Conservation (phyloP, 2,888 invertebrate genomes). For the Andrena haemorrhoa region DNA sequence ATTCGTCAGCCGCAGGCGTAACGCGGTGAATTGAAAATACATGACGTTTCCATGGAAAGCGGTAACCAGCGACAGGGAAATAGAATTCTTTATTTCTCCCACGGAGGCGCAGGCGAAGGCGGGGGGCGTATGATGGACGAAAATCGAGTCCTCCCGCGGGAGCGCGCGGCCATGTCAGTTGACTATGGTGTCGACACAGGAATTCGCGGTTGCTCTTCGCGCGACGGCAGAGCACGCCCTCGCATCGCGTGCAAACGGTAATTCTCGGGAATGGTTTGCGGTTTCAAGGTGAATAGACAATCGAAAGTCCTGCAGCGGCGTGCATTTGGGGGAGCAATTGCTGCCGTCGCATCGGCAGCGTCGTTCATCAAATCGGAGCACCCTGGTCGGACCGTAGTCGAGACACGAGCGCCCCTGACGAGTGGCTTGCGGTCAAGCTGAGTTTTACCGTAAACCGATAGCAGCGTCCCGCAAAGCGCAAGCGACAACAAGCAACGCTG, state of each 20-base stretch:
- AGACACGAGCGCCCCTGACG: constrained; percentile 28
- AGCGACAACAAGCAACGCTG: constrained; percentile 9
- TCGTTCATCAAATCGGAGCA: constrained; percentile 53
- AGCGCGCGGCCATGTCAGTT: not conserved
- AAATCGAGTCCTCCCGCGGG: not conserved
- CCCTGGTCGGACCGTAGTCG: constrained; percentile 6
- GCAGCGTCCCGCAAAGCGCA: constrained; percentile 24
- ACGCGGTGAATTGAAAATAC: constrained; percentile 11
- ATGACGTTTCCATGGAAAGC: not conserved
- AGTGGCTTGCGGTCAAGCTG: constrained; percentile 31
- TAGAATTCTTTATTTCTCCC: not conserved
- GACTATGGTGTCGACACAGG: not conserved
- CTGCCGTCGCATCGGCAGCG: constrained; percentile 44
- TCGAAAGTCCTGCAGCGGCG: constrained; percentile 54
- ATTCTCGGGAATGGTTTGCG: constrained; percentile 45
- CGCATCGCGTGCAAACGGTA: constrained; percentile 15
- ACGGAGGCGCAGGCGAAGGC: not conserved
- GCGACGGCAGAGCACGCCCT: not conserved
- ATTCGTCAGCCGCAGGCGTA: constrained; percentile 1
- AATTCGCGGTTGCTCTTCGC: constrained; percentile 32
- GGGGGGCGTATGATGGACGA: not conserved
- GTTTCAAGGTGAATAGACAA: constrained; percentile 61
- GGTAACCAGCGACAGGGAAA: not conserved
- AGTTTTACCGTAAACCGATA: constrained; percentile 49
- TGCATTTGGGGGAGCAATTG: constrained; percentile 28